These are phyloP conservation scores for Tokudaia tokunoshimensis DNA, from an alignment of 2,797 vertebrate species.

Conservation along the genomic window DNA sequence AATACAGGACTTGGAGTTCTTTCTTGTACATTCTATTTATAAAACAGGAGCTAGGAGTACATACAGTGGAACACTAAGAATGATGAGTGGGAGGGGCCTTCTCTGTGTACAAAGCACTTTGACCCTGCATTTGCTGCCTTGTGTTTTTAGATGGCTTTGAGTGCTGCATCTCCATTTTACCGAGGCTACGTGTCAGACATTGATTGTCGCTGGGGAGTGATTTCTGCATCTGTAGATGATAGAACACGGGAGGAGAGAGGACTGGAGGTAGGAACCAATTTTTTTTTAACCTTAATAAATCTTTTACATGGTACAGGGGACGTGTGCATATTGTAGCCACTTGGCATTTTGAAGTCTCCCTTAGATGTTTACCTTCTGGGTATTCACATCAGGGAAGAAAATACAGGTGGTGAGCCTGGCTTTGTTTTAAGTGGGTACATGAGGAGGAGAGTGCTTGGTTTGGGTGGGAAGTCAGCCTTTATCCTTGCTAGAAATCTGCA, in stretches of 20 bases:
- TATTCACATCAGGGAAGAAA: background rate
- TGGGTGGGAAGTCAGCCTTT: background rate
- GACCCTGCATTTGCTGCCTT: slow-evolving; percentile 35
- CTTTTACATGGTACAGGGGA: slow-evolving; percentile 36
- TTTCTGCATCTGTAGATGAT: slow-evolving; percentile 98
- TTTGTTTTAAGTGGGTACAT: background rate
- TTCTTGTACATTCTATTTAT: background rate
- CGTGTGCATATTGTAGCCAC: background rate
- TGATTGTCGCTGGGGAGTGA: slow-evolving; percentile 99
- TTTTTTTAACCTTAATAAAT: background rate
- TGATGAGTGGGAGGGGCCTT: background rate
- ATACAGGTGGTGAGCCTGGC: background rate
- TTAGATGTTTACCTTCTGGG: background rate
- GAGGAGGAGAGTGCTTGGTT: background rate
- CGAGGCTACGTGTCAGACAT: slow-evolving; percentile 97
- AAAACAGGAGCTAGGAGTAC: background rate
- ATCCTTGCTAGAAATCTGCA: background rate
- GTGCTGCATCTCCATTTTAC: slow-evolving; percentile 98
- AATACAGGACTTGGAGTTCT: background rate
- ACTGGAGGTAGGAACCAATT: slow-evolving; percentile 90
- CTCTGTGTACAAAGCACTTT: background rate
- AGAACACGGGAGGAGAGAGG: slow-evolving; percentile 96
- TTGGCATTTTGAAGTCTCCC: background rate
- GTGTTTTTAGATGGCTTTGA: slow-evolving; percentile 95
- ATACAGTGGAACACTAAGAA: background rate